Conservation (phyloP, 2,888 invertebrate genomes). For the Meiosimyza platycephala region DNA sequence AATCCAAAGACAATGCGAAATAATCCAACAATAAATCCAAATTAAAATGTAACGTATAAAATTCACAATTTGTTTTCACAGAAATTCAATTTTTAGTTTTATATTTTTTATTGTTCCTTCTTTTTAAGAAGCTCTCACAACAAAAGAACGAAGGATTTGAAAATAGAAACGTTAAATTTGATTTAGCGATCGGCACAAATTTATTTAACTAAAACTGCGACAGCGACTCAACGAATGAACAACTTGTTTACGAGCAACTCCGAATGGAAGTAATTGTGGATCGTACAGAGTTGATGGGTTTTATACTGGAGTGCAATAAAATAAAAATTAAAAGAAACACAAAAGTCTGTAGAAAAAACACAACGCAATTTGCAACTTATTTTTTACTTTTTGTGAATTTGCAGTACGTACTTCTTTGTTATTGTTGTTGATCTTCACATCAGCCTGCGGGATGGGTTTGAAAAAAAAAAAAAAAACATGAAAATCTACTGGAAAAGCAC, state of each 20-base stretch:
- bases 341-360: slow-evolving; percentile 3
- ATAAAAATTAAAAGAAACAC: slow-evolving; percentile 27
- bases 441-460: no score
- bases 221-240: slow-evolving; percentile 4
- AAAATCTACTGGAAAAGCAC: background rate
- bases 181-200: no score
- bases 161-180: no score
- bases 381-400: no score
- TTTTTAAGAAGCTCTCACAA: no score
- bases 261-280: slow-evolving; percentile 23
- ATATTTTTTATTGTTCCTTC: no score
- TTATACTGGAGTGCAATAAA: slow-evolving; percentile 18
- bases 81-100: no score
- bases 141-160: no score
- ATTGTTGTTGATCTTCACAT: slow-evolving; percentile 10
- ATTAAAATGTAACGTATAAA: no score
- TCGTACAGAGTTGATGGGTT: slow-evolving; percentile 9
- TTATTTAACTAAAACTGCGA: background rate
- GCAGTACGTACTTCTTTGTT: slow-evolving; percentile 6
- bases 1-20: no score
- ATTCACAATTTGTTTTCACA: no score
- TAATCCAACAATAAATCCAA: no score
- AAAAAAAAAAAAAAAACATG: background rate
- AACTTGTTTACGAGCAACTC: slow-evolving; percentile 1
- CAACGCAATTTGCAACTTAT: slow-evolving; percentile 13